Evolutionary conservation across 2,113 vertebrate species (phyloP).

Genomic region (Gobiocypris rarus): DNA sequence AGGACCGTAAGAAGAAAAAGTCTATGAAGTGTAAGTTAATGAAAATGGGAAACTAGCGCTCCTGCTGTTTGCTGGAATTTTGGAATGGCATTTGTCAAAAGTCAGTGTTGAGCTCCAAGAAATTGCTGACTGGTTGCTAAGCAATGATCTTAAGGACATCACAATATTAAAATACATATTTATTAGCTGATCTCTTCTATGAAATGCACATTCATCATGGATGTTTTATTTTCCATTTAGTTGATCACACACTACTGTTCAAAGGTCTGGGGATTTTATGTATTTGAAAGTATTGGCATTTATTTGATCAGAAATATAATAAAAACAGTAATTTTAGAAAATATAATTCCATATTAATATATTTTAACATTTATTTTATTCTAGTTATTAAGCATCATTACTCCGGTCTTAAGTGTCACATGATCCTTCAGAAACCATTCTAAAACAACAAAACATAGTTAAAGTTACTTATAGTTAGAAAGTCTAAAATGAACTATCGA

Average conservation of each 20-base stretch:
- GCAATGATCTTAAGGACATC: slow-evolving; percentile 6
- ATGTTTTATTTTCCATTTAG: slow-evolving; percentile 12
- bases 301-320: background rate
- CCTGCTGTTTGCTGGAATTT: slow-evolving; percentile 32
- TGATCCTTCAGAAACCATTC: background rate
- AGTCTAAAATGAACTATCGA: too few species aligned
- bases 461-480: too few species aligned
- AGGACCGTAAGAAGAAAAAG: slow-evolving; percentile 72
- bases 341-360: background rate
- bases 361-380: background rate
- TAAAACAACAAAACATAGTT: too few species aligned
- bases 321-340: background rate
- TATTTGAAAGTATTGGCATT: background rate
- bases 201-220: background rate
- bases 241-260: background rate
- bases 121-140: slow-evolving; percentile 38
- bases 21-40: slow-evolving; percentile 71
- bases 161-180: slow-evolving; percentile 25
- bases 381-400: background rate
- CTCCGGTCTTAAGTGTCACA: background rate
- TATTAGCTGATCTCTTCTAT: slow-evolving; percentile 7
- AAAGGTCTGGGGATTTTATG: background rate
- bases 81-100: slow-evolving; percentile 39
- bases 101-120: slow-evolving; percentile 6
- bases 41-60: slow-evolving; percentile 12